Base-by-base conservation (phyloP, 1,140 invertebrate genomes). In the Batillaria attramentaria region DNA sequence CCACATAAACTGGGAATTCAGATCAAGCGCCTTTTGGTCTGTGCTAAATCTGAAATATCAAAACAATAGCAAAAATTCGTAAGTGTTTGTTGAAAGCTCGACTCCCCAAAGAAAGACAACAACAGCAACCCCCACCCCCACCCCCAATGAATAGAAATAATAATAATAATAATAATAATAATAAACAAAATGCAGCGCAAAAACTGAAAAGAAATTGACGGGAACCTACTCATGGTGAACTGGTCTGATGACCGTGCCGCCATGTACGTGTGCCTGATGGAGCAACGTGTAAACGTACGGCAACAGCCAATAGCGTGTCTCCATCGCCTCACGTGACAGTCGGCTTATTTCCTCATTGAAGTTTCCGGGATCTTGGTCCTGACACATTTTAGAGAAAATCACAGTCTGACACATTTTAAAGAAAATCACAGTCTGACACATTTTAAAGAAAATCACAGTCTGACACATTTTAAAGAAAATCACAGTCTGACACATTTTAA, bases 1-100 rank as follows among this genome's bases (percentile, higher is more conserved):
- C 89, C 87, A 90, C 33, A 91, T 78, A 74, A 91, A 91, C 81
- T 89, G 87, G 16, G 72, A 39, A 66, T 86, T 83, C 35, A 84
- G 84, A 69, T 79, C 79, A 16, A 84, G 79, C 2, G 87, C 83
- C 10, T n/a, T 31, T 18, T 76, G 35, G 83, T 91, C 89, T 2
- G 13, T 79, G 0, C 87, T 86, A 81, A 90, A 92, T 76, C 88
- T 88, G 74, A 24, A 73, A 60, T 16, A n/a, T 18, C 57, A 70
- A 33, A 5, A 24, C 66, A 33, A 35, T 6, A 33, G 37, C 24
- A 70, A 1, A 6, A n/a, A 28, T 28, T 69, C 20, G 5, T 6
- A 69, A 28, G 24, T 31, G 16, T 24, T 1, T 68, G n/a, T 24
- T 3, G 20, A 6, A 69, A 4, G n/a, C 24, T 24, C n/a, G 4